Base-by-base conservation (phyloP, 2,113 vertebrate species). In the Paramormyrops kingsleyae region DNA sequence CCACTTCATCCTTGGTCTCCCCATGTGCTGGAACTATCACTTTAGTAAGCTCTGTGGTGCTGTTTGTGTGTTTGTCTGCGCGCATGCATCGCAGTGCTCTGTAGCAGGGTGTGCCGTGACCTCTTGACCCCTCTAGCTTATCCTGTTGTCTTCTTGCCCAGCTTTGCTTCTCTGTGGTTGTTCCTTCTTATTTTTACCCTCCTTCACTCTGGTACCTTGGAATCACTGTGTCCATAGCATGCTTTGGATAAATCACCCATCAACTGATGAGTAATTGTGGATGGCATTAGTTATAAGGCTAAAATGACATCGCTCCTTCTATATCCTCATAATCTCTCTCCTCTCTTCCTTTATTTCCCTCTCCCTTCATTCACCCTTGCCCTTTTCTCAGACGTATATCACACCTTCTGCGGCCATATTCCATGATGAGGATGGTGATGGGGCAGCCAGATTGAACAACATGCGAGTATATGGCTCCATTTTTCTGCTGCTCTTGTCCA, bases 391-490 rank as follows among this genome's bases (percentile, higher is more conserved):
- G 97, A 94, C 97, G 89, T 98, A 98, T 92, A 97, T 98, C 0
- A 93, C 94, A 1, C 97, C 97, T 0, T 90, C 94, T 24, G 97
- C 96, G 0, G 97, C 97, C 88, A 96, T 98, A 88, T 98, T 98
- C 87, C 91, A 85, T 19, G 92, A 96, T 0, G 89, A 94, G 9
- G 94, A 96, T 35, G 97, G 96, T 4, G 96, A 97, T 52, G 94
- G 95, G 1, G 96, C 95, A 1, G 96, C 97, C 91, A 96, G 97
- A 97, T 92, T 98, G 89, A 98, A 98, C 92, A 98, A 98, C 94
- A 98, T 98, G 97, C 96, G 97, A 0, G 94, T 98, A 15, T 98
- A 98, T 62, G 97, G 97, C 93, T 96, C 97, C 10, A 94, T 97
- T 91, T 98, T 96, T 90, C 94, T 98, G 88, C 91, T 97, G 62